Conservation (phyloP, 2,888 invertebrate species). For the Protophormia terraenovae region DNA sequence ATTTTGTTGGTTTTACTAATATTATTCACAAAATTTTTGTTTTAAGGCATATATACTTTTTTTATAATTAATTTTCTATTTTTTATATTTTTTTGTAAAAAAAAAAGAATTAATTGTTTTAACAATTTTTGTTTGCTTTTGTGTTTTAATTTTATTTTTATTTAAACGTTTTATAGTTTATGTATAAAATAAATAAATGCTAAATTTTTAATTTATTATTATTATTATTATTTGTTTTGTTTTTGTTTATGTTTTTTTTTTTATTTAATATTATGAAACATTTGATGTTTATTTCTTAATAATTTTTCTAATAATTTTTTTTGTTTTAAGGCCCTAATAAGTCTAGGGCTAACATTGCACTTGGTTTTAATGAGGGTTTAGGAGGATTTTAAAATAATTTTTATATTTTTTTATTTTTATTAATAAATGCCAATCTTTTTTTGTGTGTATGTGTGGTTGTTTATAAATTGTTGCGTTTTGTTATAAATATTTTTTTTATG, state of each 20-base stretch:
- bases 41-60: conserved; percentile 63
- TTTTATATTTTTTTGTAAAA: conserved; percentile 42
- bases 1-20: conserved; percentile 36
- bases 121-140: conserved; percentile 5
- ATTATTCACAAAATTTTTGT: conserved; percentile 58
- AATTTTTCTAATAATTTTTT: conserved; percentile 42
- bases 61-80: conserved; percentile 38
- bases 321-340: conserved; percentile 54
- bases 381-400: conserved; percentile 35
- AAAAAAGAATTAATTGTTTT: conserved; percentile 4
- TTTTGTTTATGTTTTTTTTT: too few species aligned
- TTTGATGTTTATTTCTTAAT: conserved; percentile 62
- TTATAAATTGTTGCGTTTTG: conserved; percentile 54
- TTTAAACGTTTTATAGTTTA: conserved; percentile 51
- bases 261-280: conserved; percentile 59
- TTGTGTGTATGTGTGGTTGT: conserved; percentile 27
- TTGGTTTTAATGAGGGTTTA: conserved; percentile 56
- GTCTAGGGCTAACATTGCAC: conserved; percentile 64
- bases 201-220: conserved; percentile 54
- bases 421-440: conserved; percentile 57
- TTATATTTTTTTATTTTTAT: conserved; percentile 10
- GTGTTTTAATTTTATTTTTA: conserved; percentile 12
- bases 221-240: conserved; percentile 41
- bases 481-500: conserved; percentile 30
- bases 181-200: conserved; percentile 67